Base-by-base conservation (phyloP, 2,888 invertebrate species). In the Eurytoma californica region DNA sequence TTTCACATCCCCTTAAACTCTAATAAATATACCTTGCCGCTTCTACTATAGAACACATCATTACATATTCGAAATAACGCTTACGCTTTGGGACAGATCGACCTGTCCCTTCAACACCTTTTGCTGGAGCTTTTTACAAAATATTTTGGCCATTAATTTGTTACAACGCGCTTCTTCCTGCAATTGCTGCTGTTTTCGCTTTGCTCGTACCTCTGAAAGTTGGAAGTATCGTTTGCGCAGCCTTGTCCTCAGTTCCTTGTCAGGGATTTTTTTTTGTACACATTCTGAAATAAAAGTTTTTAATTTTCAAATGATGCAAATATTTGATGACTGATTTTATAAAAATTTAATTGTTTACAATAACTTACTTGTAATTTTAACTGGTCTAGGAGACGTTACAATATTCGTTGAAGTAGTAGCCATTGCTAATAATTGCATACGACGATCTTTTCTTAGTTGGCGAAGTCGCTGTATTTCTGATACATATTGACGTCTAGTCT, bases 41-140 rank as follows among this genome's bases (percentile, higher is more conserved):
- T 51, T 79, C 20, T 30, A 67, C 39, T 66, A 75, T 53, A 57
- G 60, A 75, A 72, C 39, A 79, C 61, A 67, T 30, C 72, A 57
- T 84, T 87, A 89, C 66, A 90, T 84, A 83, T 90, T 90, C 16
- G 90, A 90, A 84, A 94, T 92, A 80, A 94, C 92, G 78, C 92
- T 91, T 83, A 91, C 92, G 87, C 93, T 93, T 84, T 93, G 93
- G 53, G 95, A 94, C 49, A 95, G 89, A 86, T 94, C 93, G 49
- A 93, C 92, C 83, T 93, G 91, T 60, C 95, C 95, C 82, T 92
- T 92, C 20, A 95, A 91, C 16, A 93, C 93, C 87, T 93, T 93
- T 86, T 93, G 93, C 87, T 94, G 94, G 68, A 95, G 92, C 91
- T 94, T 95, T 93, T 93, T 94, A 87, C 95, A 95, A 89, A 96